Evolutionary conservation across 2,797 vertebrate species (phyloP), one percentile per base, ranked within the genome.

Genomic region (Anabas testudineus): DNA sequence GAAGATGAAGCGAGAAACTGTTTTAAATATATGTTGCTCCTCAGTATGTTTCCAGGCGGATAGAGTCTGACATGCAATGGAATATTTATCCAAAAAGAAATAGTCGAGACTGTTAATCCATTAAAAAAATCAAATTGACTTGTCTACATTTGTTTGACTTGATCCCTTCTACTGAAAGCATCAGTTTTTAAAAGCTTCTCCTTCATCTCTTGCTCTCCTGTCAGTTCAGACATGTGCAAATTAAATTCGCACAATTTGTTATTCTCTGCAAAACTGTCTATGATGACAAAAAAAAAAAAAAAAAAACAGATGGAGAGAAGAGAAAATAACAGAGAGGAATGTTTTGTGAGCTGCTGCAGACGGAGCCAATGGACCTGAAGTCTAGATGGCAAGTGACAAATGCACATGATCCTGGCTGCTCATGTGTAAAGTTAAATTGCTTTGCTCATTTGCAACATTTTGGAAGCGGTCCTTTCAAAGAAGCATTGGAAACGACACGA

Each of bases 401-500:
- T 7, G 21, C 59, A 53, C 34, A 54, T 58, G 28, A 52, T 48
- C 24, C 39, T 48, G 36, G 14, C 46, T 62, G 66, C 62, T 79
- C 21, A 10, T 67, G 78, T 70, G 43, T 60, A 18, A 71, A 16
- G 52, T 41, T 51, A 37, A 63, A 76, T 74, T 51, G 53, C 58
- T 68, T 60, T 52, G 16, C 19, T 53, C 56, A 57, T 77, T 30
- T 70, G 60, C 60, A 75, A 74, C 45, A 24, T 73, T 79, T 76
- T 63, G 36, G 22, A 71, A 16, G 36, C 53, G 71, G 51, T 66
- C 12, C 75, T 60, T 2, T 32, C 12, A 24, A 10, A 47, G 32
- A 68, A 56, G 32, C 42, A 28, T 78, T 15, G 69, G 59, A 74
- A 74, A 43, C 57, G 49, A 59, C 61, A 62, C 0, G 3, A n/a